phyloP scores from a whole-genome alignment of 2,113 vertebrate species.

The Istiophorus platypterus region DNA sequence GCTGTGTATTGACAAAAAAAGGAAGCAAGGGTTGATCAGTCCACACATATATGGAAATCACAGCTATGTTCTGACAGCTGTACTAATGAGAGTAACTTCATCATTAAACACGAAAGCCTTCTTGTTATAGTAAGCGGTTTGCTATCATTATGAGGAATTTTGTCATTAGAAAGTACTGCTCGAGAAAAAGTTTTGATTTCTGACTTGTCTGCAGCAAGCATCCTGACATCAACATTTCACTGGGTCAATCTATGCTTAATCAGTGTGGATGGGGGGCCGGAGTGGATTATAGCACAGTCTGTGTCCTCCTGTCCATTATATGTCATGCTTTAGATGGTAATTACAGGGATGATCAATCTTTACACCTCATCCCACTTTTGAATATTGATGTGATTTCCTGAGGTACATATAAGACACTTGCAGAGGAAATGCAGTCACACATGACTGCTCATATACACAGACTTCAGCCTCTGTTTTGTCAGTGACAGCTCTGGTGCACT shows the following conservation, averaged over 20 bases:
- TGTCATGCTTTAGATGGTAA: background rate
- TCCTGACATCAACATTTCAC: background rate
- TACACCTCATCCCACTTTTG: background rate
- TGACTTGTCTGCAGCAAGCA: background rate
- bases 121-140: background rate
- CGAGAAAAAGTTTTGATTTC: background rate
- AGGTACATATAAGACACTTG: slow-evolving; percentile 4
- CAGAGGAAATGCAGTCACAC: background rate
- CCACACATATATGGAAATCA: background rate
- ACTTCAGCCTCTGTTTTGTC: slow-evolving; percentile 50
- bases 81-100: background rate
- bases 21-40: background rate
- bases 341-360: background rate
- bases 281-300: slow-evolving; percentile 39
- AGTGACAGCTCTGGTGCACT: slow-evolving; percentile 33
- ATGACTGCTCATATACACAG: slow-evolving; percentile 13
- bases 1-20: background rate
- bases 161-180: background rate
- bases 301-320: slow-evolving; percentile 9
- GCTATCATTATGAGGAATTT: background rate
- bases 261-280: slow-evolving; percentile 22
- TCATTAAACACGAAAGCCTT: background rate
- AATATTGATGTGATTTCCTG: background rate
- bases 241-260: slow-evolving; percentile 56
- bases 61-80: background rate